Base-by-base conservation (phyloP, 2,888 invertebrate genomes). In the Flabesymbios commensalis region DNA sequence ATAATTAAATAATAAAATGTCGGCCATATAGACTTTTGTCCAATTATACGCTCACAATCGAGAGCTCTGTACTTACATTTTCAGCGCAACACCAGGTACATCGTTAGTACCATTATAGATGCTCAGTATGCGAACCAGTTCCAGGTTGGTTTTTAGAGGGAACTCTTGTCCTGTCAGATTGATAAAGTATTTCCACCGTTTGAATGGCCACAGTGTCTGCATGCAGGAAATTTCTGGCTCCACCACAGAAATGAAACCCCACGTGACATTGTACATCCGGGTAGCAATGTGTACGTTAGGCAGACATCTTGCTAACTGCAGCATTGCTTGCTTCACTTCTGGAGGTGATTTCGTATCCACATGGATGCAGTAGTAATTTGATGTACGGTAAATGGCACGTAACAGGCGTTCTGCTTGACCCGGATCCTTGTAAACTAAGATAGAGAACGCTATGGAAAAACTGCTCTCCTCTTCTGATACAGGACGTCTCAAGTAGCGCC, bases 331-430 rank as follows among this genome's bases (percentile, higher is more conserved):
- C 47, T 66, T 71, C 1, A 73, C 57, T 3, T 55, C 56, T 2
- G 47, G 39, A 3, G 56, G 28, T 0, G 78, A 60, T 48, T 77
- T 78, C 19, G 57, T 67, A 57, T 81, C 80, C 1, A 81, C 73
- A 52, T 79, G 78, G 17, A 81, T 70, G 63, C 81, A 81, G 67
- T 79, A 81, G 28, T 73, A 57, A 60, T 81, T 78, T 54, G 78
- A 77, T 5, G 75, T 74, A 7, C 74, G 62, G 62, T 80, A 80
- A 28, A 81, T 75, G 3, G 72, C 65, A 17, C 77, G 63, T 17
- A 80, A 64, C 10, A 80, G 47, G 22, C 76, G 69, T 51, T 76
- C 76, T 0, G 73, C 69, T 52, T 78, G 77, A 28, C 74, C 72
- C 0, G 69, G 63, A 24, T 63, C 59, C n/a, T 63, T 70, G 63